Evolutionary conservation across 2,888 invertebrate genomes (phyloP).

Genomic region (Trichogramma dendrolimi): DNA sequence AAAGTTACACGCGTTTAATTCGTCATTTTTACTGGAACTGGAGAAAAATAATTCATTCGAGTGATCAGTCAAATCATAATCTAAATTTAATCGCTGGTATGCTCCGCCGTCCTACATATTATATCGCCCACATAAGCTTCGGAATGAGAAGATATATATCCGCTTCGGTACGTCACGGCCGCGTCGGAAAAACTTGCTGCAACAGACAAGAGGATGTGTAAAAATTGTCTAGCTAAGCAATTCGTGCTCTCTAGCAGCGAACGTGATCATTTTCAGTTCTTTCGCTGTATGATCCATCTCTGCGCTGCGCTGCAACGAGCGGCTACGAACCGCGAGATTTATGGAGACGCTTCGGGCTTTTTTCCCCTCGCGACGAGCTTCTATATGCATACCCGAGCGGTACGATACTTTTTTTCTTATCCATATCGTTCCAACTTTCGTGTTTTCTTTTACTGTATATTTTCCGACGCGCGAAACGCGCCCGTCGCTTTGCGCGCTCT

Average conservation of each 20-base stretch:
- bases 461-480: too few species aligned
- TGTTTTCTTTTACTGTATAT: too few species aligned
- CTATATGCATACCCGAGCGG: too few species aligned
- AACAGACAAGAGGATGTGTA: constrained; percentile 15
- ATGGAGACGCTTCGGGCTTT: constrained; percentile 43
- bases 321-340: constrained; percentile 46
- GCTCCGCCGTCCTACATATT: too few species aligned
- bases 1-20: too few species aligned
- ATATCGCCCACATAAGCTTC: background rate
- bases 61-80: too few species aligned
- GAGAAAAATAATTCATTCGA: too few species aligned
- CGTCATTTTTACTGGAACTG: too few species aligned
- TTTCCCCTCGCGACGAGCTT: background rate
- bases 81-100: too few species aligned
- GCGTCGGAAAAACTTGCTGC: constrained; percentile 1
- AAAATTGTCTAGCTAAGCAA: constrained; percentile 17
- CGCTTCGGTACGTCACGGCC: constrained; percentile 18
- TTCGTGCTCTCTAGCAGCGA: constrained; percentile 29
- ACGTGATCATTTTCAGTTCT: constrained; percentile 44
- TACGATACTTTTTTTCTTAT: background rate
- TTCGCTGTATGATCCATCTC: constrained; percentile 46
- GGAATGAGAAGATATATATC: background rate
- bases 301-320: constrained; percentile 34
- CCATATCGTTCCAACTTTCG: background rate
- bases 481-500: too few species aligned